phyloP scores from a whole-genome alignment of 2,113 vertebrate genomes.

The Oenanthe oenanthe region DNA sequence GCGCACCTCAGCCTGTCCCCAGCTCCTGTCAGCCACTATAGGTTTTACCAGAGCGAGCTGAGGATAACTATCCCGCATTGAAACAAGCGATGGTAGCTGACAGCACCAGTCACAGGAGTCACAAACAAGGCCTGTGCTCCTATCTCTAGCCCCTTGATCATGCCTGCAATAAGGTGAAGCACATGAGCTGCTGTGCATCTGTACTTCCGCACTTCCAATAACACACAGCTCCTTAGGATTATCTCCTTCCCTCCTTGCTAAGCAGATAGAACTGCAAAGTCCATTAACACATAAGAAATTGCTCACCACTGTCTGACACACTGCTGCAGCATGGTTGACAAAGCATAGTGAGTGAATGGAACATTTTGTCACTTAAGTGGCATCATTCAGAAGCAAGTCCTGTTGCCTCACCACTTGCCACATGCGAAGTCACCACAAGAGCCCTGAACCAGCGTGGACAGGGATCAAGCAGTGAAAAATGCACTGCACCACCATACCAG shows the following conservation, averaged over 20 bases:
- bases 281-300: slow-evolving; percentile 3
- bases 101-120: neutral
- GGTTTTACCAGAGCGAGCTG: neutral
- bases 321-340: neutral
- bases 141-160: neutral
- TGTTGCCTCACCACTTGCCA: neutral
- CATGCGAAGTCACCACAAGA: neutral
- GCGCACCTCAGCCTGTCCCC: neutral
- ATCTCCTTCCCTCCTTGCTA: slow-evolving; percentile 30
- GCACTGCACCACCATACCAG: fast-evolving
- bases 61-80: neutral
- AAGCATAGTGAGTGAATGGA: neutral
- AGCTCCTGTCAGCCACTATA: neutral
- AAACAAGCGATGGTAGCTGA: neutral
- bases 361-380: neutral
- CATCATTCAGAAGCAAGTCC: neutral
- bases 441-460: neutral
- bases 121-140: neutral
- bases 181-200: neutral
- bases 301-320: neutral
- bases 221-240: neutral
- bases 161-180: neutral
- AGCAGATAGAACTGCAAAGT: slow-evolving; percentile 23
- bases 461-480: neutral
- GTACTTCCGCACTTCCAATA: neutral